Base-by-base conservation (phyloP, 2,113 vertebrate genomes). In the Daubentonia madagascariensis region DNA sequence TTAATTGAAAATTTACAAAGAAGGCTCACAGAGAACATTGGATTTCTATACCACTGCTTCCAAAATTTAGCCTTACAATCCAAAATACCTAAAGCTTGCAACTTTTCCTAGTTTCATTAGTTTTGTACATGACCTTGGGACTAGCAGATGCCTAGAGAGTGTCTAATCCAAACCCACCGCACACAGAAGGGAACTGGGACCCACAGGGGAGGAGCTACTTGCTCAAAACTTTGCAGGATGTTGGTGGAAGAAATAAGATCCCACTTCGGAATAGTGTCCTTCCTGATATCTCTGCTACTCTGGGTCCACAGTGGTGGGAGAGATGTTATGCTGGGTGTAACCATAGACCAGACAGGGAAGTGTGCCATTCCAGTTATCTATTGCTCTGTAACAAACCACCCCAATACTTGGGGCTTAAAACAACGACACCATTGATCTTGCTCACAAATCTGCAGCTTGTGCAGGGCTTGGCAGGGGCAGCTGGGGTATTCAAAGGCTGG, bases 1-100 rank as follows among this genome's bases (percentile, higher is more conserved):
- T 94, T 89, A 40, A 76, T 54, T 87, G 85, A 92, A 97, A 93
- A 94, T 76, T 63, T 88, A 89, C 11, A 73, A 86, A 50, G 45
- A 43, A n/a, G 32, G 40, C 54, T 83, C 35, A 88, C 3, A 22
- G 94, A 96, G 72, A 75, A 85, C 43, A 65, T 0, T 85, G 52
- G 22, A 25, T 93, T 97, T 86, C 50, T 84, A 25, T 85, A 65
- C 28, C 35, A 72, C 13, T 57, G 63, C 52, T 73, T 89, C 25
- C 17, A 91, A 95, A 96, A 68, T 13, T 61, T 93, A 50, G 37
- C 61, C 40, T 80, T 72, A 70, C 16, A 17, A 85, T 68, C 45
- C 32, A 43, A 95, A 96, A 83, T 70, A 37, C 43, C 70, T 48
- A 83, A 97, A 95, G 57, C 45, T 40, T 68, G 40, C 8, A 84